Evolutionary conservation across 1,140 invertebrate species (phyloP), one percentile per base, ranked within the genome.

Genomic region (Zaprionus kolodkinae): DNA sequence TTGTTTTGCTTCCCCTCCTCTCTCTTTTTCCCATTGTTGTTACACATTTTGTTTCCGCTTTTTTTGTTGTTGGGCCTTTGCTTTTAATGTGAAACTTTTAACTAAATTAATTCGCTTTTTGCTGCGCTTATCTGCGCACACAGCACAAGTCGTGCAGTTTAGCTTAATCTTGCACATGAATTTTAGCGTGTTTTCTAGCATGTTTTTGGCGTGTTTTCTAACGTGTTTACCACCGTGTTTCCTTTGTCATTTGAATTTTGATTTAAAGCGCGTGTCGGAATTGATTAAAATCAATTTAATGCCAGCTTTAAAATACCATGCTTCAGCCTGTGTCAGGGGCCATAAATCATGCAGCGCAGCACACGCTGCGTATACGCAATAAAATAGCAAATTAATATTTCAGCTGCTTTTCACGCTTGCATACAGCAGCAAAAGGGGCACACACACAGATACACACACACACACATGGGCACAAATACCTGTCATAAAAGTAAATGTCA

Each of bases 401-500:
- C 79, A 89, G 86, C 81, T 81, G 73, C 61, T 54, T 68, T 78
- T 74, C 59, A 56, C 61, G 60, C 61, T 76, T 75, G 63, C 66
- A 71, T 45, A 45, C 40, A 72, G 77, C 45, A 75, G 77, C 45
- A 75, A 86, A 83, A 59, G 69, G 78, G 62, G 63, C 63, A 55
- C 63, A 50, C 45, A 11, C 45, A 11, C 45, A 57, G 36, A 52
- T 54, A 38, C 48, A 21, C 45, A 11, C 45, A 57, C 40, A 52
- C 57, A 38, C 48, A 21, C 21, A 21, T 1, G 69, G 71, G 67
- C 38, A 64, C 62, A 78, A 79, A 79, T 79, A 89, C 76, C 78
- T 85, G 85, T 81, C 85, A 85, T 89, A 89, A 89, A 89, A 79
- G 85, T 77, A 81, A 81, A 89, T 89, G 85, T 89, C 85, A 89